A percentile compares a stretch with the other conserved stretches of the same genome.
Evolutionary conservation across 37 sponge, comb jelly and placozoan genomes (phyloP).

Genomic region (Amphimedon queenslandica): DNA sequence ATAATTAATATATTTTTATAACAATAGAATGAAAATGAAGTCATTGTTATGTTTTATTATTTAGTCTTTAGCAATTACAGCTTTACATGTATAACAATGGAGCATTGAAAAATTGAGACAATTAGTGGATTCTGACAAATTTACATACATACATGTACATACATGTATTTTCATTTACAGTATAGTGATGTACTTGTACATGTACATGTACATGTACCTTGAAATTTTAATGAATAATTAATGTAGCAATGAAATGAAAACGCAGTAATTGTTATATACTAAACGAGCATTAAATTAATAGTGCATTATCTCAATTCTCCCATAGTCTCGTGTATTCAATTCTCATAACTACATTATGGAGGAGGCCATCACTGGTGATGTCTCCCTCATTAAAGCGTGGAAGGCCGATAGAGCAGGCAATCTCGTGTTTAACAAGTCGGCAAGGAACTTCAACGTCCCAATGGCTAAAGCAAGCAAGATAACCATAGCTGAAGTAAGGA

Average conservation of each 20-base stretch:
- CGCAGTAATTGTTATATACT: background rate
- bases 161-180: too few relatives aligned
- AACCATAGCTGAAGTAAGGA: constrained; percentile 86
- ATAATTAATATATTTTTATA: too few relatives aligned
- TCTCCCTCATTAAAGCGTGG: constrained; percentile 90
- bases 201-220: too few relatives aligned
- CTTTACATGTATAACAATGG: too few relatives aligned
- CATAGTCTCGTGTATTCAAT: constrained; percentile 73
- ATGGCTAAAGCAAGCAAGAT: constrained; percentile 88
- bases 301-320: background rate
- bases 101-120: too few relatives aligned
- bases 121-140: too few relatives aligned
- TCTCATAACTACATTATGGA: constrained; percentile 90
- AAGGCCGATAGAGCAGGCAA: constrained; percentile 90
- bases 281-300: background rate
- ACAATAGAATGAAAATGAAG: too few relatives aligned
- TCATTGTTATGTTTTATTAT: too few relatives aligned
- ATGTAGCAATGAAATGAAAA: background rate
- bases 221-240: too few relatives aligned
- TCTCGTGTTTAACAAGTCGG: constrained; percentile 75
- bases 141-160: too few relatives aligned
- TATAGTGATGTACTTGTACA: too few relatives aligned
- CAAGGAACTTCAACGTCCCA: constrained; percentile 93
- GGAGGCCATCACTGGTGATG: constrained; percentile 91
- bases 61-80: too few relatives aligned